Percentiles rank a stretch among this genome's conserved stretches.
phyloP scores from a whole-genome alignment of 1,140 invertebrate species.

The Hypothenemus hampei region DNA sequence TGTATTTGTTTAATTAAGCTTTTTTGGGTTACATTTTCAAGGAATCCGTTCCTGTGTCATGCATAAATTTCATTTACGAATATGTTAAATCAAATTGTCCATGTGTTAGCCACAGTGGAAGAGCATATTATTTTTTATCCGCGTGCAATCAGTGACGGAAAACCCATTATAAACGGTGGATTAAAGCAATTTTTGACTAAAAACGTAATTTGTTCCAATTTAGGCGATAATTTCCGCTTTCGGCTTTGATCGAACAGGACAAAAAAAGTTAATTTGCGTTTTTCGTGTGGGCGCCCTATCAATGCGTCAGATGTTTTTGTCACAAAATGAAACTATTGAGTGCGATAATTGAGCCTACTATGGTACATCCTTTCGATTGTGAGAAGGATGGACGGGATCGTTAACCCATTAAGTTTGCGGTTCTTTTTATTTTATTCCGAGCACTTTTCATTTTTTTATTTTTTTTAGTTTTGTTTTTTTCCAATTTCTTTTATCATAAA shows the following conservation, averaged over 20 bases:
- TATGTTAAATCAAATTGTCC: conserved; percentile 24
- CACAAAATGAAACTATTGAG: background rate
- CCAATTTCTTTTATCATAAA: too few species aligned
- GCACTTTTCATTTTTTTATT: too few species aligned
- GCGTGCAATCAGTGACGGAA: conserved; percentile 19
- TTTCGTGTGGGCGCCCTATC: conserved; percentile 5
- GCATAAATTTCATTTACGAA: conserved; percentile 11
- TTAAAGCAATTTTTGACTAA: conserved; percentile 28
- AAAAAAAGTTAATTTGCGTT: conserved; percentile 4
- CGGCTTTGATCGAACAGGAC: background rate
- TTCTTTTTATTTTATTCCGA: too few species aligned
- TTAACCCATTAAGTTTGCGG: background rate
- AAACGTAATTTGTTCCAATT: conserved; percentile 29
- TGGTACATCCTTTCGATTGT: conserved; percentile 4
- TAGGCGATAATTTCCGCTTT: conserved; percentile 26
- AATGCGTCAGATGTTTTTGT: background rate
- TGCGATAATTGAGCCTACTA: background rate
- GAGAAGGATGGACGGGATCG: background rate
- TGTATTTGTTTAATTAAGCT: too few species aligned
- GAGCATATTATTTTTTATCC: conserved; percentile 19
- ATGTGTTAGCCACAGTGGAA: conserved; percentile 12
- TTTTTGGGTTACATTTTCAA: too few species aligned
- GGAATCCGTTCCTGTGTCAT: background rate
- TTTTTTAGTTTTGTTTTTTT: too few species aligned
- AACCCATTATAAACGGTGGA: conserved; percentile 24